Evolutionary conservation across 1,140 invertebrate genomes (phyloP), one percentile per base, ranked within the genome.

Genomic region (Diuraphis noxia): DNA sequence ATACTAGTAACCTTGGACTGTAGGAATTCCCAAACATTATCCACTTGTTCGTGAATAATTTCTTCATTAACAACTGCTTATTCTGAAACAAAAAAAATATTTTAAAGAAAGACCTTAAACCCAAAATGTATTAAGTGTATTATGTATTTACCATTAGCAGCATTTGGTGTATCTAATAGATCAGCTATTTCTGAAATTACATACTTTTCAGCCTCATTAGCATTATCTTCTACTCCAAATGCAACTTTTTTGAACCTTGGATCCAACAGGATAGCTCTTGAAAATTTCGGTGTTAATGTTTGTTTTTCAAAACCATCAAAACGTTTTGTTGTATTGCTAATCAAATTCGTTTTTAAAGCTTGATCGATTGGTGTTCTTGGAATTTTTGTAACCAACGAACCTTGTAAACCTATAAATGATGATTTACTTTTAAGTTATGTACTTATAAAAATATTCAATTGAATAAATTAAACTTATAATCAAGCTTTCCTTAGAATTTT

Each of bases 241-340:
- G 23, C 79, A 13, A 82, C 38, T 41, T 82, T 82, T 41, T 82
- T 82, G 9, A 40, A 82, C 1, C 79, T 82, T 2, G 38, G 38
- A 21, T 82, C 25, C 13, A 41, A 30, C 23, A 82, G 25, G 0
- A 38, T 82, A 30, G 79, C 79, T 34, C 79, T 17, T 21, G 79
- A 41, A 82, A 40, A 82, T 41, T 8, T 19, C 7, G 25, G 52
- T 30, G 38, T 63, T 19, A 72, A n/a, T 0, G 52, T 40, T 72
- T 88, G 52, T 40, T 88, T 88, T 72, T 88, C 38, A 40, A 88
- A 41, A 0, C 38, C 56, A 38, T 72, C 56, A 88, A 63, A 88
- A 9, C n/a, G 43, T 36, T 49, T 86, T 5, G 17, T 9, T n/a
- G 1, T 23, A 21, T 86, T 49, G 21, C 2, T 9, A 9, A 86